Evolutionary conservation across 2,888 invertebrate genomes (phyloP), one percentile per base, ranked within the genome.

Genomic region (Drepana falcataria): DNA sequence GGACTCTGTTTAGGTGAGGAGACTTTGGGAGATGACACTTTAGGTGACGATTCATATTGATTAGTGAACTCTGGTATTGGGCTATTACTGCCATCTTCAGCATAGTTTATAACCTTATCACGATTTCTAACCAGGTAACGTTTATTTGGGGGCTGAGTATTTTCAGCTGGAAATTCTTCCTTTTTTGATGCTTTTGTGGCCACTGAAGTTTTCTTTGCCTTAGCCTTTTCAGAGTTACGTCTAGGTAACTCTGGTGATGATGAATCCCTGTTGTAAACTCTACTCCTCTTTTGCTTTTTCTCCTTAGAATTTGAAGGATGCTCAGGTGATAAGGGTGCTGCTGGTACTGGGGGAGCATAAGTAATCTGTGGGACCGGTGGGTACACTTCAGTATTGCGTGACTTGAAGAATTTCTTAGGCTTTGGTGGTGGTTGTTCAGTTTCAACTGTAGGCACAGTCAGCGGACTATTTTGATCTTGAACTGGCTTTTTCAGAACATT

Each of bases 361-460:
- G 87, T 90, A 49, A 91, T 91, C 65, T 91, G 91, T 61, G 91
- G 91, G 59, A 91, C 87, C 60, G 87, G 84, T 57, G 93, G 93
- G 58, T 92, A 92, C 2, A 92, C 87, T 64, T 94, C 93, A 34
- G 93, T 92, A 83, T 95, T 96, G 53, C 96, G 94, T 75, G 96
- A 96, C 79, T 97, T 97, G 79, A 97, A 97, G 83, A 97, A 97
- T 79, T 97, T 97, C 78, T 96, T 96, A 49, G 97, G 97, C 80
- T 96, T 96, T 68, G 93, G 93, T 64, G 93, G 88, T 56, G 91
- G 85, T 64, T 89, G 85, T 54, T 88, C 91, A 59, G 91, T 86
- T 70, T 91, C 91, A 66, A 91, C 89, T 54, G 92, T 86, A 60
- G 92, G 90, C 53, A 92, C 87, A 70, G 90, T 89, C 69, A 92